These are phyloP conservation scores for Mormyrus hasselquistii DNA, from an alignment of 2,797 vertebrate species.

Conservation along the genomic window DNA sequence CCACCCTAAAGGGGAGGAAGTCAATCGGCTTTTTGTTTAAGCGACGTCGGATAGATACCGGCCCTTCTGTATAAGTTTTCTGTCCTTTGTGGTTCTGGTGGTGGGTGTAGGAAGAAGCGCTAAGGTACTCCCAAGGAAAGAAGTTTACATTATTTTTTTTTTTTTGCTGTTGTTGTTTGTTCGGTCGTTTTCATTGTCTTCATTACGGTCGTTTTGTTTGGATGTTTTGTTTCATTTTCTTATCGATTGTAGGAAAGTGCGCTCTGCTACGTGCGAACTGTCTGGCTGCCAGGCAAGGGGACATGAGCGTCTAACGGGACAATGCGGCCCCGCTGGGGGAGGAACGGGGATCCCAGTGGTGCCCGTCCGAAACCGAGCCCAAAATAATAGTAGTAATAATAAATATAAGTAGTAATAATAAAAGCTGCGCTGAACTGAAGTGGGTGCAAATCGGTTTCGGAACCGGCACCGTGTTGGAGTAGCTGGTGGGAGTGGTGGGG, in stretches of 20 bases:
- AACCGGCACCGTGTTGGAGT: neutral
- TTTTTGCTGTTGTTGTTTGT: neutral
- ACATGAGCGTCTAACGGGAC: neutral
- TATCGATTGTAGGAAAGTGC: neutral
- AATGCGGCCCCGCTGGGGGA: neutral
- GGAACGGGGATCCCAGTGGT: neutral
- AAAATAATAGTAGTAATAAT: neutral
- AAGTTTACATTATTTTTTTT: neutral
- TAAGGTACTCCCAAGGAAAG: constrained; percentile 6
- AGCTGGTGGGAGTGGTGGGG: neutral
- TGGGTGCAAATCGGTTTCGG: neutral
- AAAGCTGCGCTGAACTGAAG: neutral
- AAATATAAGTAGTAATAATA: neutral
- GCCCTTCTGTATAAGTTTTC: neutral
- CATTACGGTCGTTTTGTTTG: neutral
- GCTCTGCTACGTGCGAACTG: neutral
- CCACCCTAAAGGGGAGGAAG: constrained; percentile 19
- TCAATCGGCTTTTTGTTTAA: constrained; percentile 3
- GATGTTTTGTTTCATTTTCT: neutral
- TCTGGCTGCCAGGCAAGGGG: neutral
- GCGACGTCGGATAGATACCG: constrained; percentile 21
- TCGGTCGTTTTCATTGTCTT: neutral
- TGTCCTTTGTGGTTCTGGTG: neutral
- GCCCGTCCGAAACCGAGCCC: neutral
- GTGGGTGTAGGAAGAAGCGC: constrained; percentile 23